Evolutionary conservation across 2,113 vertebrate genomes (phyloP).

Genomic region (Ariopsis seemanni): DNA sequence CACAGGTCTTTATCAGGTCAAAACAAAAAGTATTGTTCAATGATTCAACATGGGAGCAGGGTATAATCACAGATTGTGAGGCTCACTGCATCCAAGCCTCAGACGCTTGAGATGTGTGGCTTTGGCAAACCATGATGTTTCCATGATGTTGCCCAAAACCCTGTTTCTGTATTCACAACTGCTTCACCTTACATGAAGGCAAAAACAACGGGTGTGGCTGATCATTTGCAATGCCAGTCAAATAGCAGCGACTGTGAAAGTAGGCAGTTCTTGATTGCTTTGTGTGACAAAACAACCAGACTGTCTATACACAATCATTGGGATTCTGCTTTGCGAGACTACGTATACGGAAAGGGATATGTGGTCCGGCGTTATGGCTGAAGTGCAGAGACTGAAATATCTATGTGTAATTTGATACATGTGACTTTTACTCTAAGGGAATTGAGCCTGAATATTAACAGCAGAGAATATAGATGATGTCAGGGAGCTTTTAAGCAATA

Average conservation of each 20-base stretch:
- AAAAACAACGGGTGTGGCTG: conserved; percentile 2
- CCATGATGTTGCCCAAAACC: background rate
- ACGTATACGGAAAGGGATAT: background rate
- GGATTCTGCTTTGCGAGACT: background rate
- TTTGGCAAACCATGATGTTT: background rate
- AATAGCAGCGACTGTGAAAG: background rate
- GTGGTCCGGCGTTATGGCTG: background rate
- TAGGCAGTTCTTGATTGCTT: background rate
- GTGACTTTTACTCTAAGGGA: conserved; percentile 5
- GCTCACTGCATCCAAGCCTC: background rate
- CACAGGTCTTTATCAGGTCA: background rate
- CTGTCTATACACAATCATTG: background rate
- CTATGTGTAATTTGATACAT: conserved; percentile 32
- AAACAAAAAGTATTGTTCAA: background rate
- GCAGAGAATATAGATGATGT: conserved; percentile 46
- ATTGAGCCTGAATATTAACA: conserved; percentile 31
- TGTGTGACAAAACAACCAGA: background rate
- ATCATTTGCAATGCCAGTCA: conserved; percentile 27
- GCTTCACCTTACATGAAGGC: background rate
- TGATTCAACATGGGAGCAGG: background rate
- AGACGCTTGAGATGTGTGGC: background rate
- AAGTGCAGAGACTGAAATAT: conserved; percentile 5
- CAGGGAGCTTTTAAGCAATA: conserved; percentile 33
- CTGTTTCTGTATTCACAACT: background rate
- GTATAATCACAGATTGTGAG: background rate